Percentiles rank a stretch among this genome's conserved stretches.
Evolutionary conservation across 2,797 vertebrate genomes (phyloP).

Genomic region (Acipenser oxyrinchus): DNA sequence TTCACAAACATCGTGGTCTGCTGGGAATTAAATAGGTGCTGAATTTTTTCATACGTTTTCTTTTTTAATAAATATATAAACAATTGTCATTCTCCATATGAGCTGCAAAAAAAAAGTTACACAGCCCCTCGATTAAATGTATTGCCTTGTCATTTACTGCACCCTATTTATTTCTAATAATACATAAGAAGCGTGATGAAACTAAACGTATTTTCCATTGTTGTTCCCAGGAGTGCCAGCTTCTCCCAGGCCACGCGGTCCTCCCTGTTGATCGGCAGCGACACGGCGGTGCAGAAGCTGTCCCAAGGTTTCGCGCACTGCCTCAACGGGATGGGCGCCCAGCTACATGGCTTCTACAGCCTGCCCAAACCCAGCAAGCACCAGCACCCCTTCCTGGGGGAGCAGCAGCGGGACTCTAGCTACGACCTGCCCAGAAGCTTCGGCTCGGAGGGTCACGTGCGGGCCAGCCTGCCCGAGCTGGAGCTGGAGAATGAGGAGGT

Average conservation of each 20-base stretch:
- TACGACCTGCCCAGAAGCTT: slow-evolving; percentile 80
- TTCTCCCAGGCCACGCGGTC: slow-evolving; percentile 86
- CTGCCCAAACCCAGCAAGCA: slow-evolving; percentile 84
- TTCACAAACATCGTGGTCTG: too few relatives aligned
- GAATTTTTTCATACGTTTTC: too few relatives aligned
- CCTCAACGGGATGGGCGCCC: slow-evolving; percentile 75
- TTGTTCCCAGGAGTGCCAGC: slow-evolving; percentile 79
- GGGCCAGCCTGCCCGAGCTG: slow-evolving; percentile 57
- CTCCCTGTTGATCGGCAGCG: slow-evolving; percentile 75
- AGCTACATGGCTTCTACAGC: slow-evolving; percentile 88
- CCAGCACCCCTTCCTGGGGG: slow-evolving; percentile 52
- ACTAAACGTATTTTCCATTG: slow-evolving; percentile 18
- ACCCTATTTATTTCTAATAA: too few relatives aligned
- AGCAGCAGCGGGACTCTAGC: slow-evolving; percentile 65
- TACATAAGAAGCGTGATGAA: too few relatives aligned
- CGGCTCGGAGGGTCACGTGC: slow-evolving; percentile 65
- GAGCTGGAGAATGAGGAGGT: slow-evolving; percentile 81
- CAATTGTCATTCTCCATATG: too few relatives aligned
- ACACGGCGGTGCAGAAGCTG: slow-evolving; percentile 80
- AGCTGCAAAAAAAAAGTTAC: too few relatives aligned
- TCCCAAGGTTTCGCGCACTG: slow-evolving; percentile 85
- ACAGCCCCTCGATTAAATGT: too few relatives aligned
- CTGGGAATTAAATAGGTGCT: too few relatives aligned
- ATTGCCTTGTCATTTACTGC: too few relatives aligned
- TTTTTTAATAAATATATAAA: too few relatives aligned